Conservation (phyloP, 1,140 invertebrate species). For the Anoplophora glabripennis region DNA sequence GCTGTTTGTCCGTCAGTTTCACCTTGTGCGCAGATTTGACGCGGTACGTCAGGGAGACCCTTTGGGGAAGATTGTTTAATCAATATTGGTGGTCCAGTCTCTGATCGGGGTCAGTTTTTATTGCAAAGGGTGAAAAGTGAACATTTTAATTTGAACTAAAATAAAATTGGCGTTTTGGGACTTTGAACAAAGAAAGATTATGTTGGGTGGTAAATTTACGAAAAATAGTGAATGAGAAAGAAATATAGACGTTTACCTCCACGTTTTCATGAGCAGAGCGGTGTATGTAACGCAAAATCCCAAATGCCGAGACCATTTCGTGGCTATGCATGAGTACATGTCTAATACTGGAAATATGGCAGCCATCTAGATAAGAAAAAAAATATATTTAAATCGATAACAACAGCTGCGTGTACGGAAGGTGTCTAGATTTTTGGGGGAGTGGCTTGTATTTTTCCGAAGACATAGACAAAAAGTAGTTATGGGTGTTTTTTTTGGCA, state of each 20-base stretch:
- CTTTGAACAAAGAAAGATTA: neutral
- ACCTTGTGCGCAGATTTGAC: slow-evolving; percentile 91
- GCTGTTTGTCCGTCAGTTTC: slow-evolving; percentile 85
- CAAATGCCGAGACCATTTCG: slow-evolving; percentile 87
- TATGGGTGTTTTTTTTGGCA: no score
- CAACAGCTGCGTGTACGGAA: neutral
- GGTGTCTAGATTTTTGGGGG: no score
- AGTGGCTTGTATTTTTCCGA: no score
- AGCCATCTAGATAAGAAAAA: slow-evolving; percentile 71
- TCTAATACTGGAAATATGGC: slow-evolving; percentile 84
- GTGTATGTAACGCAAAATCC: slow-evolving; percentile 91
- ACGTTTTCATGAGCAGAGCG: slow-evolving; percentile 88
- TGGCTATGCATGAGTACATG: slow-evolving; percentile 77
- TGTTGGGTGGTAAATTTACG: neutral
- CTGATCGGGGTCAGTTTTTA: no score
- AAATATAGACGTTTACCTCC: slow-evolving; percentile 61
- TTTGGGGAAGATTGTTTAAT: slow-evolving; percentile 45
- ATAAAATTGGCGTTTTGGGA: neutral
- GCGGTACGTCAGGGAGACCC: slow-evolving; percentile 90
- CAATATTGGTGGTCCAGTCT: no score
- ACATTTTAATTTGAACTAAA: neutral
- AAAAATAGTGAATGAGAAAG: neutral
- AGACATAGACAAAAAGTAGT: no score
- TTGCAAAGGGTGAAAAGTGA: neutral
- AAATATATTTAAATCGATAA: neutral